These are phyloP conservation scores for Ellobius talpinus DNA, from an alignment of 2,113 vertebrate genomes.

Conservation along the genomic window DNA sequence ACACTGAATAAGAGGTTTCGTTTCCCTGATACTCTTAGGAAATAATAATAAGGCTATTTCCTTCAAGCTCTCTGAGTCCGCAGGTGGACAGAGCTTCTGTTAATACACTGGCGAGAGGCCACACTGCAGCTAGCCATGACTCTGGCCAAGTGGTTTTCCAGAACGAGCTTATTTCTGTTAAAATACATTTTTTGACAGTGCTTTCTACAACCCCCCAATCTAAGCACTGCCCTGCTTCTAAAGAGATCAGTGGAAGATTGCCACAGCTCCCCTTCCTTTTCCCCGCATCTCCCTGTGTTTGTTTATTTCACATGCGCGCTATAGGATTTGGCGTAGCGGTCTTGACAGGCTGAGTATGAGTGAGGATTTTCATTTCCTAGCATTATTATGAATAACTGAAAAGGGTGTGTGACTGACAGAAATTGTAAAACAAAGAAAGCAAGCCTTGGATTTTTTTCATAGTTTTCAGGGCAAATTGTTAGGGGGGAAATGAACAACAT, in stretches of 20 bases:
- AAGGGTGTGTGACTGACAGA: neutral
- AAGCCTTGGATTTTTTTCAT: neutral
- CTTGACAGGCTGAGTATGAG: neutral
- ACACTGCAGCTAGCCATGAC: neutral
- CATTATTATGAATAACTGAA: slow-evolving; percentile 14
- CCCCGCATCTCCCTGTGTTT: neutral
- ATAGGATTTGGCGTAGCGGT: neutral
- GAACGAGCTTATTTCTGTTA: neutral
- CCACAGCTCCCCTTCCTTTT: neutral
- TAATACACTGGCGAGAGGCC: neutral
- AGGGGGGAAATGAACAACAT: neutral
- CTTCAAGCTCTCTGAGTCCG: neutral
- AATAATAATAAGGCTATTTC: neutral
- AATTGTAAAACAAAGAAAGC: slow-evolving; percentile 29
- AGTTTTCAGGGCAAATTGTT: slow-evolving; percentile 28
- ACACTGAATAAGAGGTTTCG: neutral
- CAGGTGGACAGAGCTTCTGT: neutral
- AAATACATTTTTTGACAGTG: neutral
- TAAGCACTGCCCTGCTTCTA: neutral
- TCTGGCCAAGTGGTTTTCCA: neutral
- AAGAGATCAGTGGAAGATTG: neutral
- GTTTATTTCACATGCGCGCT: neutral
- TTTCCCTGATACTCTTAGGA: slow-evolving; percentile 2
- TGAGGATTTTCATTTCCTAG: slow-evolving; percentile 8
- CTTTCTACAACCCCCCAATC: neutral